Evolutionary conservation across 2,888 invertebrate genomes (phyloP).

Genomic region (Aphrophora alni): DNA sequence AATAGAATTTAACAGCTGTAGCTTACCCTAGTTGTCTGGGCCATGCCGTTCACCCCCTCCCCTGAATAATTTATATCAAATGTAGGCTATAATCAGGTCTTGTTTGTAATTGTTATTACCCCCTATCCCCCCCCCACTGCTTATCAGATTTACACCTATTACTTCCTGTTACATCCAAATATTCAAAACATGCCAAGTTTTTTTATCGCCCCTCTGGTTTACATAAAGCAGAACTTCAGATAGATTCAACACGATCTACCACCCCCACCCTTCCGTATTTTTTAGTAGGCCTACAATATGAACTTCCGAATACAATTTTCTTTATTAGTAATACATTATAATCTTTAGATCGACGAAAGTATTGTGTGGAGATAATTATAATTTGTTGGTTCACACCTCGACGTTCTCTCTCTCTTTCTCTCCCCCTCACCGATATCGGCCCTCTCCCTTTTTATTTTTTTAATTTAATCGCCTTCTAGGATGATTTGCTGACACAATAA

Average conservation of each 20-base stretch:
- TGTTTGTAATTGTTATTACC: conserved; percentile 9
- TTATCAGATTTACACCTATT: background rate
- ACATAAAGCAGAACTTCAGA: too few relatives aligned
- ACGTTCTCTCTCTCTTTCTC: too few relatives aligned
- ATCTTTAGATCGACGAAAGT: background rate
- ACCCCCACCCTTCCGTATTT: background rate
- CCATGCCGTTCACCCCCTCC: background rate
- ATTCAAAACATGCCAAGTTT: background rate
- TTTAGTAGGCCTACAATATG: too few relatives aligned
- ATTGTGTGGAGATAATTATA: background rate
- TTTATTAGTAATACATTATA: too few relatives aligned
- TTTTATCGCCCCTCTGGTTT: background rate
- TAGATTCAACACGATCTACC: too few relatives aligned
- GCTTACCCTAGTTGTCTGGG: background rate
- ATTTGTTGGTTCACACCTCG: background rate
- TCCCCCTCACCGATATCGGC: too few relatives aligned
- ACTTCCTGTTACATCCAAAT: background rate
- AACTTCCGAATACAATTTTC: too few relatives aligned
- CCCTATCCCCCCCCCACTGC: background rate
- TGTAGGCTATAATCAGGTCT: background rate
- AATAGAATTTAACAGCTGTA: too few relatives aligned
- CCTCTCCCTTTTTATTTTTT: too few relatives aligned
- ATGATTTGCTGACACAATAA: too few relatives aligned
- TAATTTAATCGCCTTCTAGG: too few relatives aligned
- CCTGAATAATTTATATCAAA: background rate